Percentiles rank a stretch among this genome's conserved stretches.
These are phyloP conservation scores for Helicolenus hilgendorfi DNA, from an alignment of 2,797 vertebrate species.

Conservation along the genomic window DNA sequence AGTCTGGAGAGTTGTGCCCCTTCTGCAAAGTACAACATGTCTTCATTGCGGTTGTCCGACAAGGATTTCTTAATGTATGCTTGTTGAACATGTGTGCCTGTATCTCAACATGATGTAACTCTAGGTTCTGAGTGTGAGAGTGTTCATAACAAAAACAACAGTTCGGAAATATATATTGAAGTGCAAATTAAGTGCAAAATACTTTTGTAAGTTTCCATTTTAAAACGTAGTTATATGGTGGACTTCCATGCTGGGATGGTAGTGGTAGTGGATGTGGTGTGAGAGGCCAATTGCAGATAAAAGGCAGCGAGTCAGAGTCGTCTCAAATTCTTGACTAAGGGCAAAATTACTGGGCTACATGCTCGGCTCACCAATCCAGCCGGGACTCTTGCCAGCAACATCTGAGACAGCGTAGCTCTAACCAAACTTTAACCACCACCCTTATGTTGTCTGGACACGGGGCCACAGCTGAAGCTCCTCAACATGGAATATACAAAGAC, in stretches of 20 bases:
- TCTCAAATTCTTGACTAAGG: slow-evolving; percentile 1
- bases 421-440: neutral
- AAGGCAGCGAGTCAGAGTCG: neutral
- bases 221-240: neutral
- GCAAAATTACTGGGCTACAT: neutral
- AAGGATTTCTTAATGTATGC: neutral
- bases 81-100: neutral
- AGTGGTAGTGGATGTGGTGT: neutral
- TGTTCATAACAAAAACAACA: too few species aligned
- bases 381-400: neutral
- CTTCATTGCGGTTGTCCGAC: neutral
- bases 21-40: neutral
- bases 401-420: neutral
- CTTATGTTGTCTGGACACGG: neutral
- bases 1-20: neutral
- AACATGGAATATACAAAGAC: neutral
- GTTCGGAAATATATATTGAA: too few species aligned
- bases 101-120: neutral
- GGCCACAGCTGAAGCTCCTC: neutral
- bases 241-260: neutral
- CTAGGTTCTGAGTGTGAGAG: too few species aligned
- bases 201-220: too few species aligned
- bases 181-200: neutral
- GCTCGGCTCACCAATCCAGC: neutral
- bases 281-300: neutral